Conservation (phyloP, 2,113 vertebrate species). For the Phoxinus phoxinus region DNA sequence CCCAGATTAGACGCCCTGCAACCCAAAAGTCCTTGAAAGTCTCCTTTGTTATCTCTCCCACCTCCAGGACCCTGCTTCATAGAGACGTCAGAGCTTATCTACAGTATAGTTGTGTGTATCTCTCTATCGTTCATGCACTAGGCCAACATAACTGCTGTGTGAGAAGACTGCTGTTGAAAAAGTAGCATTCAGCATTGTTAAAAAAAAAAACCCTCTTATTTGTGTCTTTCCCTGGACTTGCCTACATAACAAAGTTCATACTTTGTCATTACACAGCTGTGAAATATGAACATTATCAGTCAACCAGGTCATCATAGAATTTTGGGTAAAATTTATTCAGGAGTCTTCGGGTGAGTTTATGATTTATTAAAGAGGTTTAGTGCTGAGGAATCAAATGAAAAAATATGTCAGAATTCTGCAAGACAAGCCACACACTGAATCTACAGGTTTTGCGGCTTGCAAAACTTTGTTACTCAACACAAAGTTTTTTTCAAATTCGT, state of each 20-base stretch:
- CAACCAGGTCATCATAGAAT: neutral
- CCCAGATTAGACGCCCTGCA: slow-evolving; percentile 36
- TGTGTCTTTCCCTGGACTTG: neutral
- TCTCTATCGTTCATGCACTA: slow-evolving; percentile 16
- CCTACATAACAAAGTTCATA: neutral
- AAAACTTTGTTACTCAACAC: neutral
- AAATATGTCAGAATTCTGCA: neutral
- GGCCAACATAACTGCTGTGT: slow-evolving; percentile 20
- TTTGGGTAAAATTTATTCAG: neutral
- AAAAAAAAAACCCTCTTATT: neutral
- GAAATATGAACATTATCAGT: slow-evolving; percentile 1
- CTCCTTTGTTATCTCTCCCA: neutral
- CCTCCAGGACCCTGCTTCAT: slow-evolving; percentile 54
- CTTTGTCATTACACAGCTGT: neutral
- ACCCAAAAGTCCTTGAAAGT: slow-evolving; percentile 34
- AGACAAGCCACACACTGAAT: neutral
- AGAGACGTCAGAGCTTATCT: slow-evolving; percentile 66
- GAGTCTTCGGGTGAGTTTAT: neutral
- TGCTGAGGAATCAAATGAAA: neutral
- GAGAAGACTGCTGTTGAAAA: slow-evolving; percentile 9
- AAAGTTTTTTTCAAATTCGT: neutral
- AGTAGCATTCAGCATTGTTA: slow-evolving; percentile 15
- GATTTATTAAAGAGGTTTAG: neutral
- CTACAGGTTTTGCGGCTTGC: neutral
- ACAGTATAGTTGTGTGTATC: slow-evolving; percentile 35